Conservation (phyloP, 1,140 invertebrate species). For the Aphelinus atriplicis region DNA sequence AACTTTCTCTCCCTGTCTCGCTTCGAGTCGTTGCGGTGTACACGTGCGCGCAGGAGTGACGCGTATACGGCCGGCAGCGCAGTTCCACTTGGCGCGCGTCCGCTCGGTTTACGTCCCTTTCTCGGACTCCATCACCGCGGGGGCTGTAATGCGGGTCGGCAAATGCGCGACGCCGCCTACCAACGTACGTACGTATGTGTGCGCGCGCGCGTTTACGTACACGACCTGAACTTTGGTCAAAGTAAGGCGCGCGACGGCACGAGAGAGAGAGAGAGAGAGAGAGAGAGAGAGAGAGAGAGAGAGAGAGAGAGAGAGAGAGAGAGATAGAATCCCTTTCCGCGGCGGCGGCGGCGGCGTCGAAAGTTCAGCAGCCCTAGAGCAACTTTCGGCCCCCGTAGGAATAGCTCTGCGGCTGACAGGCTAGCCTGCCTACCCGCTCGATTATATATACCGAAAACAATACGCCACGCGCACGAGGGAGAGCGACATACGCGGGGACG, state of each 20-base stretch:
- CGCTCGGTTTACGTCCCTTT: background rate
- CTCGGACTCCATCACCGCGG: background rate
- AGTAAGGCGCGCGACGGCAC: background rate
- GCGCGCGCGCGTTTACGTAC: no score
- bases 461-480: conserved; percentile 33
- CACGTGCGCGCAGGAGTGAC: no score
- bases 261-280: background rate
- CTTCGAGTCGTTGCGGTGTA: no score
- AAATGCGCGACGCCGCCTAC: conserved; percentile 5
- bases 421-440: conserved; percentile 47
- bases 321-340: background rate
- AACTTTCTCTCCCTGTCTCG: no score
- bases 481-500: conserved; percentile 5
- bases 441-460: conserved; percentile 53
- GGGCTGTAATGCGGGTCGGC: conserved; percentile 2
- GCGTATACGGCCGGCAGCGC: no score
- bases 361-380: conserved; percentile 50
- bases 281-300: background rate
- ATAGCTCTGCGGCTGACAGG: conserved; percentile 52
- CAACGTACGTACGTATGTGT: no score
- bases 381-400: conserved; percentile 49
- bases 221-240: background rate
- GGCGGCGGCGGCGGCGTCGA: conserved; percentile 7
- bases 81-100: background rate
- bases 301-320: background rate